A percentile compares a stretch with the other conserved stretches of the same genome.
Evolutionary conservation across 2,888 invertebrate genomes (phyloP).

Genomic region (Dromius quadrimaculatus): DNA sequence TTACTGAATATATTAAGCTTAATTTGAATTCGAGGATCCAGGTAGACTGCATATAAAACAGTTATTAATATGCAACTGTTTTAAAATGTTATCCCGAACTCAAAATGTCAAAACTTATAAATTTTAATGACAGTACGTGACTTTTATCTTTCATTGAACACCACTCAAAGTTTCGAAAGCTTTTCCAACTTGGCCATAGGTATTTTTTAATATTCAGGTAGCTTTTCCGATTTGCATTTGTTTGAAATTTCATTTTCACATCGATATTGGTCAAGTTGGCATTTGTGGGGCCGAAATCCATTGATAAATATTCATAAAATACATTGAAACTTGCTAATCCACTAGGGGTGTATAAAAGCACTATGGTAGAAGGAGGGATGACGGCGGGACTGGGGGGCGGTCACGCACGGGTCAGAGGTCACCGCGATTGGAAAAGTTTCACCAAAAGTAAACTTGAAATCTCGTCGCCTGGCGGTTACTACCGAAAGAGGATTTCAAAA

Average conservation of each 20-base stretch:
- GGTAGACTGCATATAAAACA: no score
- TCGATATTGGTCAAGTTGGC: slow-evolving; percentile 20
- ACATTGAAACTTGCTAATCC: slow-evolving; percentile 22
- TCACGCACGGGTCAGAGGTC: slow-evolving; percentile 26
- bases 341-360: not conserved
- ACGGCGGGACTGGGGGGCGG: not conserved
- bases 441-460: slow-evolving; percentile 4
- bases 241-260: slow-evolving; percentile 14
- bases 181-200: not conserved
- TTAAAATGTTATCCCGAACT: no score
- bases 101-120: no score
- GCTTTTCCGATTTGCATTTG: slow-evolving; percentile 26
- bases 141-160: no score
- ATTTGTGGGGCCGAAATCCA: slow-evolving; percentile 5
- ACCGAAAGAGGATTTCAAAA: not conserved
- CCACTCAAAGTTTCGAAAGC: not conserved
- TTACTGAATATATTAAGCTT: no score
- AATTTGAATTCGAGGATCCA: no score
- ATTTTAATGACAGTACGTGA: no score
- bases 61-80: no score
- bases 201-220: slow-evolving; percentile 15
- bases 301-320: slow-evolving; percentile 39
- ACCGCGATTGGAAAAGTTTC: slow-evolving; percentile 32
- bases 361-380: not conserved
- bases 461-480: no score